Conservation (phyloP, 1,140 invertebrate genomes). For the Triops longicaudatus region DNA sequence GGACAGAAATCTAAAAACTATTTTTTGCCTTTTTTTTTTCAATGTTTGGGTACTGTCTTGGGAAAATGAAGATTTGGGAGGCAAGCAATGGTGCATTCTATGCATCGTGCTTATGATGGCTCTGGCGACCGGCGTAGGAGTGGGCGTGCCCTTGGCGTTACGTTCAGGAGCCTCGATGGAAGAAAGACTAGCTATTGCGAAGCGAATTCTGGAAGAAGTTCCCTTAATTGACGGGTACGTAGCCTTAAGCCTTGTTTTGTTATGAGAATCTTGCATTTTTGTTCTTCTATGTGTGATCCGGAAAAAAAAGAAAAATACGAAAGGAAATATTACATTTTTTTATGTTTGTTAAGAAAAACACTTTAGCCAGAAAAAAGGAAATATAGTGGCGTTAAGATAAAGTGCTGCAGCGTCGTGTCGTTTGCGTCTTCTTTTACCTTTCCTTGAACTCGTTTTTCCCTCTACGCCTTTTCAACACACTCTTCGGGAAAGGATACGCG, state of each 20-base stretch:
- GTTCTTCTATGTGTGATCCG: neutral
- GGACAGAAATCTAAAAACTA: neutral
- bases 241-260: neutral
- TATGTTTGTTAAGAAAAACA: neutral
- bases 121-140: conserved; percentile 42
- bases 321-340: conserved; percentile 11
- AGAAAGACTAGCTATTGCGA: conserved; percentile 46
- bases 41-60: neutral
- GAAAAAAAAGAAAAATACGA: neutral
- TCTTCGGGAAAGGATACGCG: neutral
- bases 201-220: conserved; percentile 49
- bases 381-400: neutral
- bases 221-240: conserved; percentile 58
- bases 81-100: conserved; percentile 40
- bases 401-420: neutral
- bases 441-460: neutral
- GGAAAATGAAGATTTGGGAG: conserved; percentile 13
- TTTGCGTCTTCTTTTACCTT: neutral
- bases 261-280: neutral
- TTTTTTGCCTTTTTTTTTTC: neutral
- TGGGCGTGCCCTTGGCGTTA: conserved; percentile 44
- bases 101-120: conserved; percentile 41
- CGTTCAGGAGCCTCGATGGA: conserved; percentile 40
- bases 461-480: neutral
- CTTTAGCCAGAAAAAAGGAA: neutral